Evolutionary conservation across 2,888 invertebrate genomes (phyloP).

Genomic region (Phortica okadai): DNA sequence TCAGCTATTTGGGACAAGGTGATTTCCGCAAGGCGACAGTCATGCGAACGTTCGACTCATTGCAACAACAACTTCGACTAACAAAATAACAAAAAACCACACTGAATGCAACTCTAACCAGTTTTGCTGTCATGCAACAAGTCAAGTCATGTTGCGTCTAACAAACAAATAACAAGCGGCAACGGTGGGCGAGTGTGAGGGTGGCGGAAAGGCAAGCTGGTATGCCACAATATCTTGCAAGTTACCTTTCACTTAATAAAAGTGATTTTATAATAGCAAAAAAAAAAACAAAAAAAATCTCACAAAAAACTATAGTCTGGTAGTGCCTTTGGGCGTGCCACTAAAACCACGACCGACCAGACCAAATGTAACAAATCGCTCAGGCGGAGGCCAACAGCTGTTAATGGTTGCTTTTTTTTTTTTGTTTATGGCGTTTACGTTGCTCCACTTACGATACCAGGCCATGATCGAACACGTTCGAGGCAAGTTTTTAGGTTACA

Average conservation of each 20-base stretch:
- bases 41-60: neutral
- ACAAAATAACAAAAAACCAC: neutral
- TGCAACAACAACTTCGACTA: constrained; percentile 30
- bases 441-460: neutral
- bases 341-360: neutral
- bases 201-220: neutral
- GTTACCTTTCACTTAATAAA: constrained; percentile 1
- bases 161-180: neutral
- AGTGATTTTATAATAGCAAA: neutral
- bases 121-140: constrained; percentile 30
- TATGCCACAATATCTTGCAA: neutral
- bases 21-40: constrained; percentile 58
- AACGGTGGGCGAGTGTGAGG: neutral
- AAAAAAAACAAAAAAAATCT: neutral
- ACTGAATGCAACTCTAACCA: constrained; percentile 40
- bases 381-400: neutral
- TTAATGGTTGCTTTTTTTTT: neutral
- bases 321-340: neutral
- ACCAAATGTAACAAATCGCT: neutral
- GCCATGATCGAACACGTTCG: neutral
- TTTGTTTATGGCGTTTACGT: constrained; percentile 9
- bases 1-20: constrained; percentile 65
- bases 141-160: neutral
- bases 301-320: too few relatives aligned
- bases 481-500: neutral